These are phyloP conservation scores for Zaprionus kolodkinae DNA, from an alignment of 1,140 invertebrate genomes.

Conservation along the genomic window DNA sequence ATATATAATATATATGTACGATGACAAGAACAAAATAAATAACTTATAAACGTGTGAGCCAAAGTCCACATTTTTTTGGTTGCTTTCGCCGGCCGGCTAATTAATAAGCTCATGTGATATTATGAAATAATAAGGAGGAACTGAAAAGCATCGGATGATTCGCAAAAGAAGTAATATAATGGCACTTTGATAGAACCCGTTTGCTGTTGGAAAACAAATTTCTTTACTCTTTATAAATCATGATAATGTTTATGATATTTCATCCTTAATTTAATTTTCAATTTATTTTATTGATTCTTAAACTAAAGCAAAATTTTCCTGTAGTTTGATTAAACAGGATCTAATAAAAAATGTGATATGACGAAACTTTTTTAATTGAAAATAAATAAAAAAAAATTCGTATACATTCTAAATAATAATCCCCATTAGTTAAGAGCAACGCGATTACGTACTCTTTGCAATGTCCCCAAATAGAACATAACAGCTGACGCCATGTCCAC, in stretches of 20 bases:
- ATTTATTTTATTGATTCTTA: too few species aligned
- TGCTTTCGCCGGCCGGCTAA: conserved; percentile 56
- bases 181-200: background rate
- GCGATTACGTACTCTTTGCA: background rate
- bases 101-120: conserved; percentile 41
- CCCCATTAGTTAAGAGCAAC: background rate
- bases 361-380: too few species aligned
- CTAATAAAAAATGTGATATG: too few species aligned
- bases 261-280: too few species aligned
- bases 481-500: conserved; percentile 21
- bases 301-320: too few species aligned
- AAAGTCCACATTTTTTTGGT: conserved; percentile 37
- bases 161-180: background rate
- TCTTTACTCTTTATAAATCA: too few species aligned
- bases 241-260: too few species aligned
- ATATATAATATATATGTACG: background rate
- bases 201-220: background rate
- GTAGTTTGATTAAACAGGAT: too few species aligned
- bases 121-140: background rate
- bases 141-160: background rate
- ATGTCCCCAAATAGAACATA: background rate
- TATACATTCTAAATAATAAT: background rate
- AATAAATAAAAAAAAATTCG: too few species aligned
- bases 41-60: conserved; percentile 54
- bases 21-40: conserved; percentile 50